Conservation (phyloP, 1,140 invertebrate genomes). For the Panagrolaimus sp. region DNA sequence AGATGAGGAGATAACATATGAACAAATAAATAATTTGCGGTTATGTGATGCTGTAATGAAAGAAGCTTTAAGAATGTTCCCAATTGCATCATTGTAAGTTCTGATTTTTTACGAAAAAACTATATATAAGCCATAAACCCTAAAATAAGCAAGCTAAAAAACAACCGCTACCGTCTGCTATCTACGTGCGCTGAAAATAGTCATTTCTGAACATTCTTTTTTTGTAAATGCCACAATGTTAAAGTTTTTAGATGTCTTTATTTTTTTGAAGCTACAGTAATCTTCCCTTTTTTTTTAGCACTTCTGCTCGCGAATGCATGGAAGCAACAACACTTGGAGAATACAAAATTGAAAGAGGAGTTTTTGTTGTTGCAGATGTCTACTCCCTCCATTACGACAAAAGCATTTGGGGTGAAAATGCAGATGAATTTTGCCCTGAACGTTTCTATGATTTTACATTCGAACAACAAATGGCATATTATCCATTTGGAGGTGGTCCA, state of each 20-base stretch:
- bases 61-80: conserved; percentile 17
- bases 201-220: no score
- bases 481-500: neutral
- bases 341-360: conserved; percentile 16
- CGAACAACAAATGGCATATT: neutral
- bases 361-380: conserved; percentile 12
- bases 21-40: conserved; percentile 11
- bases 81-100: conserved; percentile 15
- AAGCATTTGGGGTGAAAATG: conserved; percentile 16
- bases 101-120: no score
- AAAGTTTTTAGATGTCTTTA: no score
- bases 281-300: no score
- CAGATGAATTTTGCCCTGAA: conserved; percentile 18
- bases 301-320: conserved; percentile 16
- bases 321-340: conserved; percentile 8
- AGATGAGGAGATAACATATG: neutral
- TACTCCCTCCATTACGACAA: conserved; percentile 18
- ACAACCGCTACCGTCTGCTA: no score
- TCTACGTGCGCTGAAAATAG: no score
- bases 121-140: no score
- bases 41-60: conserved; percentile 10
- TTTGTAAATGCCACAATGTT: no score
- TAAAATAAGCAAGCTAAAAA: no score
- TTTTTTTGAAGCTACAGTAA: no score
- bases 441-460: conserved; percentile 1